A percentile compares a stretch with the other conserved stretches of the same genome.
phyloP scores from a whole-genome alignment of 2,113 vertebrate genomes.

The Carassius auratus region DNA sequence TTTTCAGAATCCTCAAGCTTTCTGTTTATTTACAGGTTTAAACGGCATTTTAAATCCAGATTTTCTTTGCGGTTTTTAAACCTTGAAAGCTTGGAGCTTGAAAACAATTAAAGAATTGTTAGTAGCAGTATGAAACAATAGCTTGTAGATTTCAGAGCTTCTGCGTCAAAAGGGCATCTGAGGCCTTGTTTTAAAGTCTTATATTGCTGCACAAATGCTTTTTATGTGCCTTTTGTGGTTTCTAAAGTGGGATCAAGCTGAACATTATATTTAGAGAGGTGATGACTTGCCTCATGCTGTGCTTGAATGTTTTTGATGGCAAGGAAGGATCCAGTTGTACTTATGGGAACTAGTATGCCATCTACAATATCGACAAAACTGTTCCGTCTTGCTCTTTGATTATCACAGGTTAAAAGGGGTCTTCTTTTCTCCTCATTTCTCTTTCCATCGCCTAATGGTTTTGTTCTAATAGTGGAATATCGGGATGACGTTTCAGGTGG shows the following conservation, averaged over 20 bases:
- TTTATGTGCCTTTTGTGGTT: constrained; percentile 15
- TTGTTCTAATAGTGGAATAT: not conserved
- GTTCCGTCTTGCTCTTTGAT: constrained; percentile 5
- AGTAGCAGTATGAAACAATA: constrained; percentile 9
- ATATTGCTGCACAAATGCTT: not conserved
- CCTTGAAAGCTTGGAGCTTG: constrained; percentile 12
- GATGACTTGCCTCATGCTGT: constrained; percentile 4
- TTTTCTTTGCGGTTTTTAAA: not conserved
- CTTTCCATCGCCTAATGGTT: constrained; percentile 1
- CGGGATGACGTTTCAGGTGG: constrained; percentile 1
- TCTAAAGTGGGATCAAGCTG: constrained; percentile 17
- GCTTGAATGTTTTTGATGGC: constrained; percentile 16
- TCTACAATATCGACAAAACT: not conserved
- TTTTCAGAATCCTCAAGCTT: not conserved
- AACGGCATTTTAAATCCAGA: not conserved
- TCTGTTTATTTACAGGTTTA: not conserved
- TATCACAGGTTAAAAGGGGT: not conserved
- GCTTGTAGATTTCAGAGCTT: not conserved
- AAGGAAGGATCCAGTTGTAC: not conserved
- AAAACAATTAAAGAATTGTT: not conserved
- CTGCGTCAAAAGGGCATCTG: not conserved
- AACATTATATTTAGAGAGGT: constrained; percentile 6
- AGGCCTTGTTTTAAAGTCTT: not conserved
- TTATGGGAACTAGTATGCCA: constrained; percentile 13
- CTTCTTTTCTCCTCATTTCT: not conserved